Percentiles rank a stretch among this genome's conserved stretches.
Evolutionary conservation across 1,140 invertebrate genomes (phyloP).

Genomic region (Drosophila willistoni): DNA sequence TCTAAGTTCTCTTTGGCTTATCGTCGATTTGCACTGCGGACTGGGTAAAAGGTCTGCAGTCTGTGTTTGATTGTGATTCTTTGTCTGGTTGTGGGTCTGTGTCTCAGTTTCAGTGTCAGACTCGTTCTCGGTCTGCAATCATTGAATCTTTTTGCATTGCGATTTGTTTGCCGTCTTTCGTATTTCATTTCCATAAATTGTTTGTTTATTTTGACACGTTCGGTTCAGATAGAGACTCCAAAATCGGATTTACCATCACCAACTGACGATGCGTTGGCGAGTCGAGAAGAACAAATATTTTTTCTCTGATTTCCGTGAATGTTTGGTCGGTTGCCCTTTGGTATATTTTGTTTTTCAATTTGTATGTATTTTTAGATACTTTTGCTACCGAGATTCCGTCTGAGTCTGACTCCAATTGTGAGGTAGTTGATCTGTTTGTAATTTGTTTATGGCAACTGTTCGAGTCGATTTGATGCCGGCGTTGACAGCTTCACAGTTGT

Average conservation of each 20-base stretch:
- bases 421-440: constrained; percentile 40
- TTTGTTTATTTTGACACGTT: constrained; percentile 57
- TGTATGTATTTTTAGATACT: constrained; percentile 37
- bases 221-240: background rate
- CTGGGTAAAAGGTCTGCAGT: background rate
- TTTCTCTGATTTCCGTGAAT: constrained; percentile 38
- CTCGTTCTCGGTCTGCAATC: background rate
- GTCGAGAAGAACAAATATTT: constrained; percentile 28
- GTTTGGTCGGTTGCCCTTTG: background rate
- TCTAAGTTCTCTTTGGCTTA: background rate
- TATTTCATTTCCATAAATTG: constrained; percentile 35
- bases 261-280: constrained; percentile 13
- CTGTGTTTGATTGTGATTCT: background rate
- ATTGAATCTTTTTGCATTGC: constrained; percentile 11
- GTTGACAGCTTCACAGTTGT: constrained; percentile 55
- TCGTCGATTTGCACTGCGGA: background rate
- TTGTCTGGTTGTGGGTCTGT: background rate
- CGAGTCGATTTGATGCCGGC: constrained; percentile 44
- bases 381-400: background rate
- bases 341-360: too few species aligned
- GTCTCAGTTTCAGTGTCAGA: background rate
- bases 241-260: background rate
- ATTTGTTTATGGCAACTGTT: constrained; percentile 60
- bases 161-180: constrained; percentile 12
- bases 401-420: background rate